phyloP scores from a whole-genome alignment of 1,140 invertebrate genomes.

The Laupala kohalensis region DNA sequence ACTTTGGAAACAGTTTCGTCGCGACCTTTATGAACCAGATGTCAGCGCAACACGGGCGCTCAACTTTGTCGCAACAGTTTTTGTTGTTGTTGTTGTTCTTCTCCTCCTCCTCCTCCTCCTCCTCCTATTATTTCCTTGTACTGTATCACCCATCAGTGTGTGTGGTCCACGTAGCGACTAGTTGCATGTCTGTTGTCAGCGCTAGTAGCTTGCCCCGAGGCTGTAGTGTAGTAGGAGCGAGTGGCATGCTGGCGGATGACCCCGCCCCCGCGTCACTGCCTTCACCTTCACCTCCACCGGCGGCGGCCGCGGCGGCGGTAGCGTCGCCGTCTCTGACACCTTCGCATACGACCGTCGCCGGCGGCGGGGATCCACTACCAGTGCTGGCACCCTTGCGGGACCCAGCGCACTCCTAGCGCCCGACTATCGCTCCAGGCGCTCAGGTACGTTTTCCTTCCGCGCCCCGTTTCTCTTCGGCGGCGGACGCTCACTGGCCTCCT shows the following conservation, averaged over 20 bases:
- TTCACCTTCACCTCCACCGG: conserved; percentile 17
- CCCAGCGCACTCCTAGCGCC: not conserved
- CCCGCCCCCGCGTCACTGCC: conserved; percentile 23
- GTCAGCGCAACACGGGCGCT: no score
- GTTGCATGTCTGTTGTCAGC: not conserved
- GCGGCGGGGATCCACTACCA: not conserved
- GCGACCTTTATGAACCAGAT: no score
- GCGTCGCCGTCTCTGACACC: not conserved
- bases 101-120: not conserved
- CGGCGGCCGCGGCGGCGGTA: no score
- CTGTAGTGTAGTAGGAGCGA: conserved; percentile 7
- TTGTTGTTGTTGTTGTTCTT: no score
- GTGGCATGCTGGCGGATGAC: conserved; percentile 22
- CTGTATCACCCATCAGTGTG: no score
- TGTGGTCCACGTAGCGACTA: not conserved
- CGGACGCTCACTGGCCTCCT: no score
- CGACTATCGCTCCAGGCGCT: no score
- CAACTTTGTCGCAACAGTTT: no score
- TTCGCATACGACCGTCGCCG: no score
- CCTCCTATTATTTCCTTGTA: no score
- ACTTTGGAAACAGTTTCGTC: no score
- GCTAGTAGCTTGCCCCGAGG: not conserved
- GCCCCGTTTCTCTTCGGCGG: not conserved
- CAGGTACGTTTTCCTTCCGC: no score
- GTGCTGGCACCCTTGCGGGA: not conserved